phyloP scores from a whole-genome alignment of 2,888 invertebrate genomes.

The Bellardia pandia region DNA sequence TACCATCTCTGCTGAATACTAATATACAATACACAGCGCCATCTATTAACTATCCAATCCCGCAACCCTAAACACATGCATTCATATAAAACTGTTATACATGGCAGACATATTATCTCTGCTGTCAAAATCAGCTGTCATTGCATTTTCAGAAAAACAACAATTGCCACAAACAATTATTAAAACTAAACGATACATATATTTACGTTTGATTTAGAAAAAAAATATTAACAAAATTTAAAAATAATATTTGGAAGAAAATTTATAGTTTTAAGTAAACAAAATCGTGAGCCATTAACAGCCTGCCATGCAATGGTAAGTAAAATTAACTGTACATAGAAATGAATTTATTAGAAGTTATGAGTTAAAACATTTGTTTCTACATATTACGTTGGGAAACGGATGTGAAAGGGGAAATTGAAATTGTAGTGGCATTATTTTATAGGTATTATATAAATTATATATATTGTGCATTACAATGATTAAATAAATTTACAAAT shows the following conservation, averaged over 20 bases:
- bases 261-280: conserved; percentile 65
- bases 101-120: neutral
- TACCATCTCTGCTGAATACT: too few species aligned
- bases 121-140: conserved; percentile 29
- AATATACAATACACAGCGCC: neutral
- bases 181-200: neutral
- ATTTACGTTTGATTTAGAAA: neutral
- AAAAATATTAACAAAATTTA: conserved; percentile 16
- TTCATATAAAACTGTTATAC: neutral
- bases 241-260: conserved; percentile 35
- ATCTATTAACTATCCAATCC: neutral
- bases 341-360: too few species aligned
- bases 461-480: too few species aligned
- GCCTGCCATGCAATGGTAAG: conserved; percentile 73
- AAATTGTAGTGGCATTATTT: neutral
- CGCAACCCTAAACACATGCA: neutral
- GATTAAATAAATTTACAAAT: too few species aligned
- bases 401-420: conserved; percentile 11
- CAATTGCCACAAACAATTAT: neutral
- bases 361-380: neutral
- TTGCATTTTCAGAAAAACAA: neutral
- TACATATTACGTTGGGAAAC: conserved; percentile 29
- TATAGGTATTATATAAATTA: neutral
- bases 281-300: conserved; percentile 42
- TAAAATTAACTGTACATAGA: neutral